These are phyloP conservation scores for Tuberolachnus salignus DNA, from an alignment of 2,888 invertebrate species.

Conservation along the genomic window DNA sequence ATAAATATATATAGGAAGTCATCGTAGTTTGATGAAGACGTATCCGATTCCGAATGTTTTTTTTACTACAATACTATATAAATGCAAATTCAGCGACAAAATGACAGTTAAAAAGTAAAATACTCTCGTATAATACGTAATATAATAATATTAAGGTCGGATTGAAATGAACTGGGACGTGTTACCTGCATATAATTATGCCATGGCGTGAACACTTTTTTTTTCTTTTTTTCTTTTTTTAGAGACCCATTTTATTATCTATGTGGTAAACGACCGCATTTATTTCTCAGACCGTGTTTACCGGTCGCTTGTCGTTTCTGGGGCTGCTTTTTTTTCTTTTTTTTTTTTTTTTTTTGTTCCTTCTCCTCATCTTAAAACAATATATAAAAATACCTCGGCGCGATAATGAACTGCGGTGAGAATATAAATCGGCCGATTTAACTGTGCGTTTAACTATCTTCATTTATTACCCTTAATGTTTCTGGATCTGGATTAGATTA, in stretches of 20 bases:
- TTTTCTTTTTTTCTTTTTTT: conserved; percentile 16
- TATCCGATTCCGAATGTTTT: conserved; percentile 11
- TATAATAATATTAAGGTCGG: conserved; percentile 20
- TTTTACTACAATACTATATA: conserved; percentile 34
- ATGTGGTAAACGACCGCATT: conserved; percentile 37
- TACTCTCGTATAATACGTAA: neutral
- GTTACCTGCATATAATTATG: conserved; percentile 23
- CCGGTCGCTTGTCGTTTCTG: conserved; percentile 34
- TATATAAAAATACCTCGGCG: conserved; percentile 48
- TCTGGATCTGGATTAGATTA: conserved; percentile 54
- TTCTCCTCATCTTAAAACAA: conserved; percentile 43
- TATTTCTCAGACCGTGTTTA: conserved; percentile 46
- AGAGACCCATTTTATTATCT: conserved; percentile 36
- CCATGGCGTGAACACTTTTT: conserved; percentile 17
- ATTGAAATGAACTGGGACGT: conserved; percentile 39
- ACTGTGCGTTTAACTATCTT: conserved; percentile 55
- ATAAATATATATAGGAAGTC: neutral
- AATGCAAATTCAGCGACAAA: conserved; percentile 34
- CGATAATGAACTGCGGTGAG: conserved; percentile 55
- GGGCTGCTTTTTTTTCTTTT: conserved; percentile 30
- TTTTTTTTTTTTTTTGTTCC: too few species aligned
- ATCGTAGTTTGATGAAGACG: conserved; percentile 13
- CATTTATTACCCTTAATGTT: conserved; percentile 57
- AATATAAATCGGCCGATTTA: conserved; percentile 56
- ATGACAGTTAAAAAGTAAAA: conserved; percentile 27